Base-by-base conservation (phyloP, 2,888 invertebrate species). In the Pherbina coryleti region DNA sequence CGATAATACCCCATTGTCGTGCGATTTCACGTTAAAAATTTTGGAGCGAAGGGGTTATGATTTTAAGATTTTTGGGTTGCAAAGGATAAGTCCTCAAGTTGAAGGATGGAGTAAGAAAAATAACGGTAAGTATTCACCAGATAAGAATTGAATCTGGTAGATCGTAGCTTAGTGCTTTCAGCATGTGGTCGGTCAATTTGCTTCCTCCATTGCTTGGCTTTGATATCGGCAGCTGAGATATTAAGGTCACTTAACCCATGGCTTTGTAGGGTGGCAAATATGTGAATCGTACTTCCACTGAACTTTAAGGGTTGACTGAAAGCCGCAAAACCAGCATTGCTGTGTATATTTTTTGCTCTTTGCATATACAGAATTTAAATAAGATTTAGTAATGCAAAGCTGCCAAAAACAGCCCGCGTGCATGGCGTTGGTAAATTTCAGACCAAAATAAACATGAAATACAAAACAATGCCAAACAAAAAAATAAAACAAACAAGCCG, bases 101-200 rank as follows among this genome's bases (percentile, higher is more conserved):
- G 14, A 14, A 44, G 14, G 11, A 11, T 44, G 14, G 11, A 44
- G 11, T 11, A 11, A 14, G 7, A 55, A 55, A 55, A 55, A 51
- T 5, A n/a, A 55, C 17, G 55, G 8, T 55, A 55, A 55, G n/a
- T 19, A 22, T 55, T 55, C 44, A 44, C 44, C 44, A 44, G 44
- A 44, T 44, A 44, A 1, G 44, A 44, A 44, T 44, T 44, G 44
- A 44, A 11, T 11, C 44, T 11, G 14, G 7, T 14, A 44, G 31
- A 31, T 37, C 37, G 7, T 55, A 8, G 19, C 55, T 55, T 22
- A 19, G 64, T n/a, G 34, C 34, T 69, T 49, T 79, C 81, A 79
- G 80, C 81, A 75, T 80, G 82, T 78, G 79, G 80, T 79, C 80
- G 79, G 90, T 88, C 87, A 88, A 88, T 89, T 89, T 88, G 89